Evolutionary conservation across 2,797 vertebrate species (phyloP), one percentile per base, ranked within the genome.

Genomic region (Rhinatrema bivittatum): DNA sequence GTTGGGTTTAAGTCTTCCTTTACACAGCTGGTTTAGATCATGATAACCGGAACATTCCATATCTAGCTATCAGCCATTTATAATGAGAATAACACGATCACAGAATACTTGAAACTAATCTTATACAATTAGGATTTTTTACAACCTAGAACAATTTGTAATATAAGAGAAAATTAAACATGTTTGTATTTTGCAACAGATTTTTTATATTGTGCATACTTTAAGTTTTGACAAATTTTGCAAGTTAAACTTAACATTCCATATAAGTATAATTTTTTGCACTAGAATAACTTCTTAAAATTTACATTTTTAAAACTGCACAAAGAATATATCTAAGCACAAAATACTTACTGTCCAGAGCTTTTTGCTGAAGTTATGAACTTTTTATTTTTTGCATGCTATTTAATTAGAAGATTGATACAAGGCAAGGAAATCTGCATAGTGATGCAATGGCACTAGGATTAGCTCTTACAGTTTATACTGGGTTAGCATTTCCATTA

Each of bases 151-250:
- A 45, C 25, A 27, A 20, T 65, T 65, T 71, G 39, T 62, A 75
- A 24, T 41, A 42, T 57, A 53, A 52, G 40, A 70, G 53, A 66
- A 63, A 60, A 49, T 32, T 9, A 50, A 33, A 53, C 31, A 36
- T 29, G 11, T 60, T 70, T 71, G 42, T 68, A 70, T 66, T 67
- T 79, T 75, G 43, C 43, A 48, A 29, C 17, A 66, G 30, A 29
- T 27, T 62, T 74, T 76, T 62, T 44, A 47, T 62, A 75, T 65
- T 65, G 47, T 48, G 34, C 29, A 21, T 37, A 49, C 16, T 66
- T 74, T 70, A 68, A 50, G 56, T 79, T 76, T 42, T 16, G 39
- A 52, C 29, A 37, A 29, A 34, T 60, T 70, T 61, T 53, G 32
- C 30, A 11, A 30, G 32, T 16, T 59, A 46, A 52, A 34, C 27